Conservation (phyloP, 2,797 vertebrate genomes). For the Brotula barbata region DNA sequence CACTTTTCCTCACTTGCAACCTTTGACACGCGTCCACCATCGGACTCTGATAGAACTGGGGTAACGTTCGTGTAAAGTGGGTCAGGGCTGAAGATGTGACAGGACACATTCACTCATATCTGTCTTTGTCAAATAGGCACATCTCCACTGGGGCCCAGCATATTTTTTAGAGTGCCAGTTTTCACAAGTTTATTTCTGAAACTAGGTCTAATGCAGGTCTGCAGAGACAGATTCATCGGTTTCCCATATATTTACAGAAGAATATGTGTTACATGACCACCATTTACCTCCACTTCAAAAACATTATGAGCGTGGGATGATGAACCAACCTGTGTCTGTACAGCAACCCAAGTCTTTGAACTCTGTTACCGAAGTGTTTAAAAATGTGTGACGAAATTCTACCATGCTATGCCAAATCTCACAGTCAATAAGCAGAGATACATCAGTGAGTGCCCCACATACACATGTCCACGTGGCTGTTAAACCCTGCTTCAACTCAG, state of each 20-base stretch:
- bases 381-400: constrained; percentile 56
- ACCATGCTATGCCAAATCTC: constrained; percentile 62
- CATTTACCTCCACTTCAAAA: constrained; percentile 12
- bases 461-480: too few species aligned
- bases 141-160: constrained; percentile 48
- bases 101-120: too few species aligned
- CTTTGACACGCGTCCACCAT: constrained; percentile 48
- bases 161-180: constrained; percentile 57
- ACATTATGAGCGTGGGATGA: constrained; percentile 17
- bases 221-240: constrained; percentile 29
- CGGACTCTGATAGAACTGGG: constrained; percentile 41
- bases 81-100: constrained; percentile 40
- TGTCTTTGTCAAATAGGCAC: constrained; percentile 24
- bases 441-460: constrained; percentile 44
- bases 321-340: constrained; percentile 17
- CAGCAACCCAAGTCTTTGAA: constrained; percentile 39
- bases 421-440: constrained; percentile 65
- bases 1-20: constrained; percentile 50
- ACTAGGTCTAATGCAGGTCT: constrained; percentile 45
- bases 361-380: constrained; percentile 32
- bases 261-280: neutral
- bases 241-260: constrained; percentile 28
- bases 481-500: too few species aligned
- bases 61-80: constrained; percentile 39
- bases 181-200: constrained; percentile 56